A percentile compares a stretch with the other conserved stretches of the same genome.
Conservation (phyloP, 2,888 invertebrate species). For the Actias luna region DNA sequence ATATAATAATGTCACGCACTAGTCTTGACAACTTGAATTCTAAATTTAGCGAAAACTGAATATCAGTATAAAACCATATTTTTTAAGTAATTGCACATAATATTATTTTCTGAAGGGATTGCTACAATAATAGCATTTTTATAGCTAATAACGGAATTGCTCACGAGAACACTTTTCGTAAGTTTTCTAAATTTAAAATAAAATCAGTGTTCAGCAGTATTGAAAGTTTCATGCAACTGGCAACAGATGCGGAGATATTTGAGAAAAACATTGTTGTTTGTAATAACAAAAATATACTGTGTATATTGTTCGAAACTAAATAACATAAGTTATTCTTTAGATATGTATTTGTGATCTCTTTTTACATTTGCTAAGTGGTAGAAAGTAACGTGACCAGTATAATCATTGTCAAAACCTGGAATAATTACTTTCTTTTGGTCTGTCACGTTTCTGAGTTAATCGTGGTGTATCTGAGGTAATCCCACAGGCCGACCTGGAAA, state of each 20-base stretch:
- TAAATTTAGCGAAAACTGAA: background rate
- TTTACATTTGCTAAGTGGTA: no score
- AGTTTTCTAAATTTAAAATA: conserved; percentile 36
- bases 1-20: background rate
- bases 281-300: conserved; percentile 21
- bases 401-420: no score
- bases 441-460: no score
- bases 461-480: no score
- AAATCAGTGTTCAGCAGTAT: conserved; percentile 35
- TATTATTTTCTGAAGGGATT: conserved; percentile 20
- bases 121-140: conserved; percentile 25
- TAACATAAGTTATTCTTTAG: no score
- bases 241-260: conserved; percentile 39
- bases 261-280: conserved; percentile 25
- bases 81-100: background rate
- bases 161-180: conserved; percentile 30
- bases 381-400: no score
- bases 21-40: background rate
- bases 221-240: conserved; percentile 30
- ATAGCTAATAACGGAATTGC: conserved; percentile 27
- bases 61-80: conserved; percentile 1
- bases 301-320: background rate
- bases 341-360: no score
- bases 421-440: no score
- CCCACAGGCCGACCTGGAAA: no score